Evolutionary conservation across 2,888 invertebrate species (phyloP), one percentile per base, ranked within the genome.

Genomic region (Xestia xanthographa): DNA sequence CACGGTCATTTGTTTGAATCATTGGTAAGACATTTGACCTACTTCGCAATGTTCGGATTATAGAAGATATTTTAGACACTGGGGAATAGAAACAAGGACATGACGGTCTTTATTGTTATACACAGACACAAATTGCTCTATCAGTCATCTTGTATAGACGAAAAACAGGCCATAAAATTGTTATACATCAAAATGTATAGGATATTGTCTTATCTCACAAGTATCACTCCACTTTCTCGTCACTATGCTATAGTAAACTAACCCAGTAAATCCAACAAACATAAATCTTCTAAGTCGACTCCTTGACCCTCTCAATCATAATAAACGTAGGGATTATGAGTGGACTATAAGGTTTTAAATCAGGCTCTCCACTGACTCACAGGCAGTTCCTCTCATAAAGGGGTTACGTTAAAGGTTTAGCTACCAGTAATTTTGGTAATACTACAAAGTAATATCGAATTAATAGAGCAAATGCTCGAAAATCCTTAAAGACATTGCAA

Each of bases 11-110:
- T 66, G 62, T 79, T 82, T 75, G 53, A 75, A 79, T 81, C 66
- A 66, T 82, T 79, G 75, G 29, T 75, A 41, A 67, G 66, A 79
- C 60, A 75, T 67, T 45, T 77, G 77, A 82, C 79, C 79, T 77
- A 80, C 58, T 82, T 80, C 38, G 22, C 1, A 60, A 48, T 56
- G 66, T 69, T 70, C 22, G 22, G 34, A 69, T 60, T 66, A 58
- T 77, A 56, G 41, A 34, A 62, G 60, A 71, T 77, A 66, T 66
- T 66, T 60, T 70, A 60, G 22, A 50, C 43, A 43, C 34, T 56
- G 11, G n/a, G 43, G 69, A 58, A 73, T 45, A 58, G 56, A 69
- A 84, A 84, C 60, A 69, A 72, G 41, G 43, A 50, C 48, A 62
- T 41, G 73, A 38, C 41, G 34, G 66, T 45, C 29, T 74, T 60